Evolutionary conservation across 2,888 invertebrate genomes (phyloP).

Genomic region (Drosophila tanythrix): DNA sequence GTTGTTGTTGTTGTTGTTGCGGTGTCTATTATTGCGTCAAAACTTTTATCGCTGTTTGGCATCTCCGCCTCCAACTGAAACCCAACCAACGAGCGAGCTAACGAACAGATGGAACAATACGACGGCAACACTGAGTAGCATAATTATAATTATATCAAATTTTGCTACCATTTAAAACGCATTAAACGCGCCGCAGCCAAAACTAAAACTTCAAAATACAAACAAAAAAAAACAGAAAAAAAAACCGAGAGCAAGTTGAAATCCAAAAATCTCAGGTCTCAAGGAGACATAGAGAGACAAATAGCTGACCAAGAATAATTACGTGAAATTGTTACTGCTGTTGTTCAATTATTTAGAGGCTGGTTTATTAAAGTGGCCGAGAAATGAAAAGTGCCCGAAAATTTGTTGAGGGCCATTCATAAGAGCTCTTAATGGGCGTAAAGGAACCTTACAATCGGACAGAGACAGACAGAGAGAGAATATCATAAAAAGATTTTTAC

Average conservation of each 20-base stretch:
- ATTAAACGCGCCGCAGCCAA: conserved; percentile 70
- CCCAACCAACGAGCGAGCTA: conserved; percentile 11
- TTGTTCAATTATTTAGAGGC: conserved; percentile 76
- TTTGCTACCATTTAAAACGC: conserved; percentile 81
- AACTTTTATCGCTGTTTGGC: conserved; percentile 63
- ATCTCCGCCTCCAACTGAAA: conserved; percentile 39
- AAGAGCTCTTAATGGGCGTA: conserved; percentile 48
- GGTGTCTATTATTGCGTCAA: conserved; percentile 59
- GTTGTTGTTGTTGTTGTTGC: conserved; percentile 19
- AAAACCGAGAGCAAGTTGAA: neutral
- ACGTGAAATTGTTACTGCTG: conserved; percentile 61
- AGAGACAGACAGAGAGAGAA: neutral
- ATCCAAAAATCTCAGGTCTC: conserved; percentile 22
- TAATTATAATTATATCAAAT: conserved; percentile 82
- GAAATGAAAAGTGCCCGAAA: conserved; percentile 54
- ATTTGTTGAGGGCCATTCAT: conserved; percentile 50
- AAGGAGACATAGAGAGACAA: conserved; percentile 28
- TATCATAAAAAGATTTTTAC: conserved; percentile 6
- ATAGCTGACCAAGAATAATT: conserved; percentile 55
- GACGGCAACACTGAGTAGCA: conserved; percentile 48
- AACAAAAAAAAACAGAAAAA: neutral
- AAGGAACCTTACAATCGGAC: conserved; percentile 7
- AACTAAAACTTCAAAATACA: conserved; percentile 1
- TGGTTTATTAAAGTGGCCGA: conserved; percentile 59
- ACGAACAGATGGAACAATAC: conserved; percentile 49